phyloP scores from a whole-genome alignment of 2,113 vertebrate species.

The Ochotona princeps region DNA sequence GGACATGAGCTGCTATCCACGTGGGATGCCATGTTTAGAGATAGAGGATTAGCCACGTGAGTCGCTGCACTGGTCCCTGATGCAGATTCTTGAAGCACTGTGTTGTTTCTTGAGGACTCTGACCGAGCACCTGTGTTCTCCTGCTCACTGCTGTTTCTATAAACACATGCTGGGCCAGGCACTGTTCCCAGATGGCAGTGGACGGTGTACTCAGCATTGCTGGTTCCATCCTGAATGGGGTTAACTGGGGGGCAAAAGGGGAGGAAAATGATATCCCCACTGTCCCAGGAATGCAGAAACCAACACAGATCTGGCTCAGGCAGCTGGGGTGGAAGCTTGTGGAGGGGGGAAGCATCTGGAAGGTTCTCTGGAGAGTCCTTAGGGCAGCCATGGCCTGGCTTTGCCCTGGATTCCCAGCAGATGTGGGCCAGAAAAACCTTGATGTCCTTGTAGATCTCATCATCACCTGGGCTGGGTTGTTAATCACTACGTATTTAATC shows the following conservation, averaged over 20 bases:
- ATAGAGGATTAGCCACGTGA: no score
- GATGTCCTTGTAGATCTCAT: background rate
- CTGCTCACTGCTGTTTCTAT: background rate
- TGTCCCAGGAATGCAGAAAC: background rate
- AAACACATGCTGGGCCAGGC: no score
- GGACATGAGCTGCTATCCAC: no score
- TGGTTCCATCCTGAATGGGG: background rate
- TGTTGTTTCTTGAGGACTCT: background rate
- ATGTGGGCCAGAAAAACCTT: background rate
- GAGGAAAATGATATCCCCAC: background rate
- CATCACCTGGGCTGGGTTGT: background rate
- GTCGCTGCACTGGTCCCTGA: no score
- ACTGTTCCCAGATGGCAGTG: no score
- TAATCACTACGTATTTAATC: background rate
- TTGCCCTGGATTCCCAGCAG: background rate
- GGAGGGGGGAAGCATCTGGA: background rate
- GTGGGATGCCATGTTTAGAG: no score
- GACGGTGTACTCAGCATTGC: no score
- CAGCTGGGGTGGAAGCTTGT: no score
- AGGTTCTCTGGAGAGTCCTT: background rate
- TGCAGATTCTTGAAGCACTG: background rate
- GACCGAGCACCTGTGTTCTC: background rate
- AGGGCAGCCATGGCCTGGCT: background rate
- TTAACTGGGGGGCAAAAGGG: background rate
- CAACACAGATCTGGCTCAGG: background rate